phyloP scores from a whole-genome alignment of 2,888 invertebrate genomes.

The Ormia ochracea region DNA sequence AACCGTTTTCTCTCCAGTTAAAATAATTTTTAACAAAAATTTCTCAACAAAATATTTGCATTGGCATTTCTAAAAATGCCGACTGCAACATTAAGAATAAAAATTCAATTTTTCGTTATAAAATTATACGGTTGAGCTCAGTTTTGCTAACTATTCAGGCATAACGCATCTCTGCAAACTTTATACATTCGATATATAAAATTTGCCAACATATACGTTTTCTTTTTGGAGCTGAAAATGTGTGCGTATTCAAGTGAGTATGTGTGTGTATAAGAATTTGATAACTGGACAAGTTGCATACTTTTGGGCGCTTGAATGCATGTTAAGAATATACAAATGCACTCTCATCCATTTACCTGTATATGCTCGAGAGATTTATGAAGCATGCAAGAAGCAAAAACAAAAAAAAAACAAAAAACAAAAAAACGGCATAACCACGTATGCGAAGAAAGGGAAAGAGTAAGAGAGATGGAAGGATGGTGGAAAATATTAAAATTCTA shows the following conservation, averaged over 20 bases:
- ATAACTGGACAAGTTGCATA: conserved; percentile 51
- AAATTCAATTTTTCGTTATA: conserved; percentile 14
- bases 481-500: conserved; percentile 1
- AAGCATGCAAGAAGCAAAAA: conserved; percentile 29
- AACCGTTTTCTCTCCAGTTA: too few species aligned
- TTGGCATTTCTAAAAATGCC: neutral
- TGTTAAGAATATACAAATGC: conserved; percentile 16
- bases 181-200: conserved; percentile 19
- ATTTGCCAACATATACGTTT: neutral
- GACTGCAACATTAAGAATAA: neutral
- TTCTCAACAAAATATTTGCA: neutral
- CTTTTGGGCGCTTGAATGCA: conserved; percentile 39
- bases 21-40: neutral
- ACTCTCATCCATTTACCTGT: conserved; percentile 24
- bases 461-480: neutral
- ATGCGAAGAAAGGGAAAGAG: neutral
- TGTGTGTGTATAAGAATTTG: conserved; percentile 9
- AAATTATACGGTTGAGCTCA: conserved; percentile 39
- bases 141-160: conserved; percentile 33
- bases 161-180: conserved; percentile 29
- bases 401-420: too few species aligned
- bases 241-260: neutral
- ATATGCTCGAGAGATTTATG: conserved; percentile 47
- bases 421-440: too few species aligned
- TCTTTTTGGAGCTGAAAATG: neutral